Conservation (phyloP, 2,888 invertebrate genomes). For the Rhagophthalmus giganteus region DNA sequence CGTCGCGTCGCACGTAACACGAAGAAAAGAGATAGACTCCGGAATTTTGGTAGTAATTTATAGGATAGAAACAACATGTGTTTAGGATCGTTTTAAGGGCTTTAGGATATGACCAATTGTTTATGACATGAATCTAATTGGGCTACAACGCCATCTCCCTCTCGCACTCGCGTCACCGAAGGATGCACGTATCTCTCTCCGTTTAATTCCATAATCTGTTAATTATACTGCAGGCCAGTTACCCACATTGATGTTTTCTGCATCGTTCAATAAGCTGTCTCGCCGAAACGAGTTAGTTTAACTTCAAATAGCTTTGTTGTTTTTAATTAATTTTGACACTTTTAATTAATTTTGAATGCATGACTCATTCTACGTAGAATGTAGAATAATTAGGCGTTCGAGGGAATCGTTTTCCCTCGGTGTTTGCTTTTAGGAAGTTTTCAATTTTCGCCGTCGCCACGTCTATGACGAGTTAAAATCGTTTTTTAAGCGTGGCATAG, state of each 20-base stretch:
- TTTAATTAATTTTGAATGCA: too few relatives aligned
- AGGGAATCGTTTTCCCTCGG: too few relatives aligned
- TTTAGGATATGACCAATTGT: conserved; percentile 53
- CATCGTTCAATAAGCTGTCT: conserved; percentile 23
- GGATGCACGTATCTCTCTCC: conserved; percentile 32
- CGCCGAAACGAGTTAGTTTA: conserved; percentile 9
- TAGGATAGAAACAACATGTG: conserved; percentile 43
- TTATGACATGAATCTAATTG: conserved; percentile 54
- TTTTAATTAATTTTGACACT: too few relatives aligned
- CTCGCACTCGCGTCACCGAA: conserved; percentile 23
- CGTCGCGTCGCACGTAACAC: background rate
- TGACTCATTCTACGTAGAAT: too few relatives aligned
- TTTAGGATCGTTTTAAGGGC: conserved; percentile 47
- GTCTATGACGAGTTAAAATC: too few relatives aligned
- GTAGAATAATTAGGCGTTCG: too few relatives aligned
- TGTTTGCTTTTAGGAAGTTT: too few relatives aligned
- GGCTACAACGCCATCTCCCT: conserved; percentile 34
- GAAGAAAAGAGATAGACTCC: conserved; percentile 16
- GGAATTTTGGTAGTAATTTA: conserved; percentile 20
- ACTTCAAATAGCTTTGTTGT: conserved; percentile 11
- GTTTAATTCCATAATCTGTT: conserved; percentile 41
- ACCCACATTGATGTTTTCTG: conserved; percentile 22
- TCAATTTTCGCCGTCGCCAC: too few relatives aligned
- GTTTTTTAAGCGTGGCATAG: too few relatives aligned
- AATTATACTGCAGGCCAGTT: conserved; percentile 30